Evolutionary conservation across 2,113 vertebrate genomes (phyloP).

Genomic region (Vidua macroura): DNA sequence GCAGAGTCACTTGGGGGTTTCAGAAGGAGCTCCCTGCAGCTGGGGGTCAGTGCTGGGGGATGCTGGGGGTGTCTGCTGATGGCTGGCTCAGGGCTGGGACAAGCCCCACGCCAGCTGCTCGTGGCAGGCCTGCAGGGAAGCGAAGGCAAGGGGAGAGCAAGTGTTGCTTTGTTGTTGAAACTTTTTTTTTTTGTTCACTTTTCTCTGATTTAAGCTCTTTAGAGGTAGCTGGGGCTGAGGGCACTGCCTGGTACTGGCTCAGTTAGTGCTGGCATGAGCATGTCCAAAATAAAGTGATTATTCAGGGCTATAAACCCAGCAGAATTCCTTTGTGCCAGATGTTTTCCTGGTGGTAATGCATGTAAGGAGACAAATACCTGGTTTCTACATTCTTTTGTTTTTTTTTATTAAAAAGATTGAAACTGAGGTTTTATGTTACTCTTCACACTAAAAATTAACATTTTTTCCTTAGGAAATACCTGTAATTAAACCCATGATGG

Average conservation of each 20-base stretch:
- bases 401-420: background rate
- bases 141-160: background rate
- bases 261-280: accelerated
- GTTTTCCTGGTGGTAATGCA: background rate
- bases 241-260: background rate
- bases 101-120: background rate
- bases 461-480: background rate
- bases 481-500: background rate
- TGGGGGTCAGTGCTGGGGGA: background rate
- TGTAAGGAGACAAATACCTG: background rate
- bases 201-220: background rate
- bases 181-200: background rate
- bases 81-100: background rate
- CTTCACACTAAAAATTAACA: background rate
- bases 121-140: background rate
- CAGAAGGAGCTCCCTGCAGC: accelerated
- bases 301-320: background rate
- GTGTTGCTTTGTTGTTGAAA: background rate
- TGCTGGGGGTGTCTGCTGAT: no score
- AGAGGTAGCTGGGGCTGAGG: background rate
- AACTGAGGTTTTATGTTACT: background rate
- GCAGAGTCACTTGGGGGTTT: background rate
- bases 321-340: background rate
- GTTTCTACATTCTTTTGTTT: background rate
- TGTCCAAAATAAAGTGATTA: background rate